These are phyloP conservation scores for Elmis aenea DNA, from an alignment of 2,888 invertebrate genomes.

Conservation along the genomic window DNA sequence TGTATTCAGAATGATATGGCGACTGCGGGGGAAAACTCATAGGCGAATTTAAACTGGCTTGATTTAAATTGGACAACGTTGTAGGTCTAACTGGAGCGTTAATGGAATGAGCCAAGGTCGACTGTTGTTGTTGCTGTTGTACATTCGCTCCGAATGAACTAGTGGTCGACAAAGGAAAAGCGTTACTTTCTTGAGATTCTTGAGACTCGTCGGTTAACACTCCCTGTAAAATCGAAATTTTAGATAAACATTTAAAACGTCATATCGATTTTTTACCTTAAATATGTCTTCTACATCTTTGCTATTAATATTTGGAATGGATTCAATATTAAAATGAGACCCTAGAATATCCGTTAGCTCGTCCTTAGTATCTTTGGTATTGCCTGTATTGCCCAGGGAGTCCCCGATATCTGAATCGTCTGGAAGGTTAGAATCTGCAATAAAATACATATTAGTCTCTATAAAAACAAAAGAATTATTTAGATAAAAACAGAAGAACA, in stretches of 20 bases:
- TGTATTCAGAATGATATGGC: conserved; percentile 75
- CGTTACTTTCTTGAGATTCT: conserved; percentile 70
- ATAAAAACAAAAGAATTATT: conserved; percentile 1
- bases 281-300: conserved; percentile 90
- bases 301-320: conserved; percentile 83
- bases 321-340: conserved; percentile 69
- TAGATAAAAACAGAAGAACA: conserved; percentile 1
- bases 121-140: conserved; percentile 20
- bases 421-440: conserved; percentile 40
- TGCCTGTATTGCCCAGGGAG: conserved; percentile 40
- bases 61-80: conserved; percentile 47
- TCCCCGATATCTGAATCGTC: conserved; percentile 44
- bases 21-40: conserved; percentile 71
- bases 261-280: conserved; percentile 47
- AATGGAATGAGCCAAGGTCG: conserved; percentile 23
- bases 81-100: conserved; percentile 43
- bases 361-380: conserved; percentile 61
- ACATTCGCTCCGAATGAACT: conserved; percentile 14
- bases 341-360: conserved; percentile 63
- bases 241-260: conserved; percentile 1
- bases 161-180: conserved; percentile 41
- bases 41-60: conserved; percentile 57
- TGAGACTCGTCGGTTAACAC: conserved; percentile 80
- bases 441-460: conserved; percentile 12
- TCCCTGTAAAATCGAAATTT: conserved; percentile 47